Conservation (phyloP, 2,888 invertebrate species). For the Tenthredo mesomela region DNA sequence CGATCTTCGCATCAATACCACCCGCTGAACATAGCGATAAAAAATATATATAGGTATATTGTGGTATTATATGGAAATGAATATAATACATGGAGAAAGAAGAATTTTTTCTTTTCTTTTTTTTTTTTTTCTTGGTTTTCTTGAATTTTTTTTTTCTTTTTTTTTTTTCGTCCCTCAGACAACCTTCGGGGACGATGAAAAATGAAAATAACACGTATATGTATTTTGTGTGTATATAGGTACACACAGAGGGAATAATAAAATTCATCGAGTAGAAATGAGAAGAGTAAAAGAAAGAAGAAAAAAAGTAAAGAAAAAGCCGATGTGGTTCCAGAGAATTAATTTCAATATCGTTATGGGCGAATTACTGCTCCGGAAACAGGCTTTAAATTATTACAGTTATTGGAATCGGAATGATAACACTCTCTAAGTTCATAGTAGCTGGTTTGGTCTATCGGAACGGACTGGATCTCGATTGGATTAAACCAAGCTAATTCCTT, state of each 20-base stretch:
- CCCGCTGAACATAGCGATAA: not conserved
- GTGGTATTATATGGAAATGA: not conserved
- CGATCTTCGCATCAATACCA: not conserved
- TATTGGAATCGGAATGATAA: constrained; percentile 42
- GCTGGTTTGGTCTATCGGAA: constrained; percentile 29
- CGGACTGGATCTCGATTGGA: constrained; percentile 46
- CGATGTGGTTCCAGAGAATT: not conserved
- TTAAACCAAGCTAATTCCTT: constrained; percentile 51
- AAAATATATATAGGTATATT: not conserved
- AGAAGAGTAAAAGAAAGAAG: not conserved
- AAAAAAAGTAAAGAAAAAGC: not conserved
- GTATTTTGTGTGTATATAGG: not conserved
- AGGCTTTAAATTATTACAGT: constrained; percentile 27
- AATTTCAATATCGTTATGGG: not conserved
- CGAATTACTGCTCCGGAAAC: constrained; percentile 18
- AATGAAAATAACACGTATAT: not conserved
- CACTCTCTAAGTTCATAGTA: constrained; percentile 27
- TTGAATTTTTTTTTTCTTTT: not conserved
- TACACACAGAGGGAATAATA: not conserved
- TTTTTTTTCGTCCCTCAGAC: not conserved
- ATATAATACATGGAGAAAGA: constrained; percentile 1
- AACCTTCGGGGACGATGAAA: not conserved
- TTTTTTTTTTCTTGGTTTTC: not conserved
- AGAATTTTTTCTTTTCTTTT: not conserved
- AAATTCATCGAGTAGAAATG: not conserved